Conservation (phyloP, 2,113 vertebrate species). For the Proteles cristata region DNA sequence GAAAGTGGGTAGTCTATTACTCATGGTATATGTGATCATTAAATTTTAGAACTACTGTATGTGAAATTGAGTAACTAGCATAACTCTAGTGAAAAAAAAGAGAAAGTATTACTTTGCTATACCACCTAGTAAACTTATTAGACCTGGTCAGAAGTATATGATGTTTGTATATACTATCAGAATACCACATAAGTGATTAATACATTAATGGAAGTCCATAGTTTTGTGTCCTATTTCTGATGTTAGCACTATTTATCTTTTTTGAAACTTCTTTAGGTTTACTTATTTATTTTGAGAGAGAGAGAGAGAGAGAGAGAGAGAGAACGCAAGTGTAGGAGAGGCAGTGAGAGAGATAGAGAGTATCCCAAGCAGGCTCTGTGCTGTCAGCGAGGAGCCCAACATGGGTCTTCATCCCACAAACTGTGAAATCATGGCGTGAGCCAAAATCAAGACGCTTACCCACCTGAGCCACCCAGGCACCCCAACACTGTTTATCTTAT, state of each 20-base stretch:
- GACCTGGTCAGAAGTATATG: background rate
- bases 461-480: too few species aligned
- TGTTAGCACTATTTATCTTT: background rate
- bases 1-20: background rate
- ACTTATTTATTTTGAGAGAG: too few species aligned
- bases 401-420: too few species aligned
- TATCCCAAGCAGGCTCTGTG: too few species aligned
- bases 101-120: background rate
- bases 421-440: too few species aligned
- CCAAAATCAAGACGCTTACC: too few species aligned
- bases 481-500: background rate
- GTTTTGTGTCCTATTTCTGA: background rate
- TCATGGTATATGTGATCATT: background rate
- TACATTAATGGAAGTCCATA: background rate
- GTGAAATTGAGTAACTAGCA: background rate
- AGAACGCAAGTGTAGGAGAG: too few species aligned
- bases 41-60: background rate
- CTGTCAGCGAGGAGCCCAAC: too few species aligned
- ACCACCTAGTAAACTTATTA: background rate
- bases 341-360: too few species aligned
- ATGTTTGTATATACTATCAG: background rate
- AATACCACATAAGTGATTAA: background rate
- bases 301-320: too few species aligned
- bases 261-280: too few species aligned
- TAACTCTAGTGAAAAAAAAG: background rate